These are phyloP conservation scores for Steinernema carpocapsae DNA, from an alignment of 2,888 invertebrate genomes.

Conservation along the genomic window DNA sequence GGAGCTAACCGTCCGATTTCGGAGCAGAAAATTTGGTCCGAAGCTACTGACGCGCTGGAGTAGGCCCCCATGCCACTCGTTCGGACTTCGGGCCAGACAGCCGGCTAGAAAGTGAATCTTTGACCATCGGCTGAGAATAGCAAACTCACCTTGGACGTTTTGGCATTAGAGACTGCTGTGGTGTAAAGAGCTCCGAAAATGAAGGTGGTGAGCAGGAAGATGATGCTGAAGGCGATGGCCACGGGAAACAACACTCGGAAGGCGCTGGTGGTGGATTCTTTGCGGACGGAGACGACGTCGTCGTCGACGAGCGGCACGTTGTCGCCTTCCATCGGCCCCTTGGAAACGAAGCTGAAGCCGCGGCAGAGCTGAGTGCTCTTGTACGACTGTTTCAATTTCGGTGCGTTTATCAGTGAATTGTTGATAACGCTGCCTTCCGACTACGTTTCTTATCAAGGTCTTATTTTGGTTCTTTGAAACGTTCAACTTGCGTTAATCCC, in stretches of 20 bases:
- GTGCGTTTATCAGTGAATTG: slow-evolving; percentile 5
- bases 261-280: background rate
- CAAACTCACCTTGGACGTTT: background rate
- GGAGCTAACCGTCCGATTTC: slow-evolving; percentile 56
- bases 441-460: background rate
- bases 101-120: background rate
- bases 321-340: slow-evolving; percentile 11
- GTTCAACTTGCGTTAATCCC: slow-evolving; percentile 8
- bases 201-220: slow-evolving; percentile 36
- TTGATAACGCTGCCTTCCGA: background rate
- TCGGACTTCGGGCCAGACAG: slow-evolving; percentile 35
- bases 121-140: too few species aligned
- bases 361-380: slow-evolving; percentile 16
- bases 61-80: slow-evolving; percentile 38
- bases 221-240: slow-evolving; percentile 36
- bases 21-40: slow-evolving; percentile 60
- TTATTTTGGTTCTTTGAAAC: slow-evolving; percentile 23
- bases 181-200: slow-evolving; percentile 24
- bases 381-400: slow-evolving; percentile 1
- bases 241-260: slow-evolving; percentile 33
- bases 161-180: background rate
- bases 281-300: background rate
- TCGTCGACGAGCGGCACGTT: slow-evolving; percentile 24
- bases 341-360: background rate
- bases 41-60: slow-evolving; percentile 37